phyloP scores from a whole-genome alignment of 2,888 invertebrate genomes.

The Linnaemya tessellans region DNA sequence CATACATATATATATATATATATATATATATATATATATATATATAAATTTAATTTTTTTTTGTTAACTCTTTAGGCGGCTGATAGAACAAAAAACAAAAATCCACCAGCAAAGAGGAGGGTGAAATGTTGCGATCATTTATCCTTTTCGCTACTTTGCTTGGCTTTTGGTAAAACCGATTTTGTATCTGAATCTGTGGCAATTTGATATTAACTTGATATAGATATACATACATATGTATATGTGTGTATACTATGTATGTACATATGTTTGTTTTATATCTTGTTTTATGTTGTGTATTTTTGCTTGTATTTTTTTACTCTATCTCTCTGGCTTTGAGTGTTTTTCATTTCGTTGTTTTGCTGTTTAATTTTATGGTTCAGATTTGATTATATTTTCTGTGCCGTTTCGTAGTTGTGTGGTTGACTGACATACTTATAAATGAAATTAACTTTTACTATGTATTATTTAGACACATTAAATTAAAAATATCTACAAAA shows the following conservation, averaged over 20 bases:
- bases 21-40: too few species aligned
- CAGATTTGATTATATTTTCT: slow-evolving; percentile 13
- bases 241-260: slow-evolving; percentile 4
- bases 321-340: not conserved
- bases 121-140: not conserved
- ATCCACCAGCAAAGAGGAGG: not conserved
- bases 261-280: not conserved
- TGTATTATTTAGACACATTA: too few species aligned
- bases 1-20: too few species aligned
- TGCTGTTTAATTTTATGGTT: slow-evolving; percentile 19
- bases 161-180: not conserved
- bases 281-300: not conserved
- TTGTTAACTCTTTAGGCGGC: not conserved
- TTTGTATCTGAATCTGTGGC: slow-evolving; percentile 3
- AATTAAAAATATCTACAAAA: too few species aligned
- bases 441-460: slow-evolving; percentile 11
- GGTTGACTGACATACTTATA: slow-evolving; percentile 31
- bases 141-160: not conserved
- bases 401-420: slow-evolving; percentile 11
- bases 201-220: not conserved
- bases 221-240: not conserved
- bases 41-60: too few species aligned
- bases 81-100: not conserved
- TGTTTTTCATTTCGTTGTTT: not conserved
- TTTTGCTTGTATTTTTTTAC: not conserved